Evolutionary conservation across 1,140 invertebrate species (phyloP), one percentile per base, ranked within the genome.

Genomic region (Melanaphis sacchari): DNA sequence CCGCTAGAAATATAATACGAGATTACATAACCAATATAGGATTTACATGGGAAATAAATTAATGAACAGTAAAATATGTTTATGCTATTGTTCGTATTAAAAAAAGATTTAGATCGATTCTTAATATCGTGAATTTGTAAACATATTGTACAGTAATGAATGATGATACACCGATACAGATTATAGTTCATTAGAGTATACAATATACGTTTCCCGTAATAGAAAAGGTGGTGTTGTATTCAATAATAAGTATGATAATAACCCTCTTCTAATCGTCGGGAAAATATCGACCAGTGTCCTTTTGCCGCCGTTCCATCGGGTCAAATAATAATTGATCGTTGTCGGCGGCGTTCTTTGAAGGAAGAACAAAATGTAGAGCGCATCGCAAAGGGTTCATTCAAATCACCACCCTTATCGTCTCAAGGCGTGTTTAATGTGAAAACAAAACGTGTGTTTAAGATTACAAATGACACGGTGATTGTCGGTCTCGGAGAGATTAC

Each of bases 261-360:
- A 85, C 26, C 40, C 41, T 43, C 31, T n/a, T 66, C 84, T 11
- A 22, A 49, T 9, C 22, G 31, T 22, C 43, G 11, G n/a, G 3
- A 49, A 88, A 88, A 87, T 88, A 49, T 49, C 41, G 21, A 49
- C 31, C 15, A n/a, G 85, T 66, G 59, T 18, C 59, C 31, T 11
- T 66, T 66, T 66, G n/a, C 15, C 31, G 46, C 36, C 36, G 43
- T 52, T 36, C n/a, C 22, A 49, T 52, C 85, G n/a, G 43, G 36
- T n/a, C 43, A 9, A 43, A 43, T 43, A 36, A 87, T 87, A 52
- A 89, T 49, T 89, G n/a, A 89, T 89, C 24, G 88, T 41, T 54
- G 49, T 54, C 88, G 88, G 88, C 88, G 36, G 87, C 87, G 22
- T 89, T 54, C 88, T 89, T 89, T 89, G 88, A 89, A 40, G 88